phyloP scores from a whole-genome alignment of 2,888 invertebrate species.

The Cistogaster globosa region DNA sequence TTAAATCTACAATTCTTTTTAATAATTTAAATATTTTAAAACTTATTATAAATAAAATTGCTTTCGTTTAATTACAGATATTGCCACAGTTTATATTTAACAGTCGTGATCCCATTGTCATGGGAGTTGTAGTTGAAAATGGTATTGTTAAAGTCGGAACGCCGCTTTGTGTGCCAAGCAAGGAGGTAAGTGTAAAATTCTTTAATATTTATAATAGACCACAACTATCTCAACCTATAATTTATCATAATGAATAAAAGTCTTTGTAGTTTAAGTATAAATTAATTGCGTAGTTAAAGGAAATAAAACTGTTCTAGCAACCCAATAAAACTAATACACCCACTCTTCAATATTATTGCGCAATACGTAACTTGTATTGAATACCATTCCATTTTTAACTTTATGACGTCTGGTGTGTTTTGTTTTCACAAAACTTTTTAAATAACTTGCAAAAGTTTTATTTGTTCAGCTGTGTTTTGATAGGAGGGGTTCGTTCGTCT shows the following conservation, averaged over 20 bases:
- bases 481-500: not conserved
- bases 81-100: slow-evolving; percentile 97
- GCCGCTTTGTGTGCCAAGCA: slow-evolving; percentile 97
- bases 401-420: not conserved
- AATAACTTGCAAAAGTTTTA: slow-evolving; percentile 25
- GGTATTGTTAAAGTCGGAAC: slow-evolving; percentile 98
- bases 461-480: slow-evolving; percentile 46
- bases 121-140: slow-evolving; percentile 97
- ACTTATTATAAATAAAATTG: not conserved
- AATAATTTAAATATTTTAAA: not conserved
- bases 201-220: not conserved
- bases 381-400: slow-evolving; percentile 1
- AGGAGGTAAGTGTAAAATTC: slow-evolving; percentile 88
- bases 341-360: slow-evolving; percentile 25
- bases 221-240: not conserved
- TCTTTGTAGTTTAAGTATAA: slow-evolving; percentile 25
- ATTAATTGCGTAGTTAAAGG: slow-evolving; percentile 18
- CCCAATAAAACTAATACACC: not conserved
- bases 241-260: slow-evolving; percentile 38
- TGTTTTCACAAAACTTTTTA: slow-evolving; percentile 7
- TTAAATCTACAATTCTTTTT: too few relatives aligned
- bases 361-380: not conserved
- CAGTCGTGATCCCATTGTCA: slow-evolving; percentile 98
- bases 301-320: not conserved
- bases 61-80: slow-evolving; percentile 83